Base-by-base conservation (phyloP, 2,888 invertebrate genomes). In the Eristalis pertinax region DNA sequence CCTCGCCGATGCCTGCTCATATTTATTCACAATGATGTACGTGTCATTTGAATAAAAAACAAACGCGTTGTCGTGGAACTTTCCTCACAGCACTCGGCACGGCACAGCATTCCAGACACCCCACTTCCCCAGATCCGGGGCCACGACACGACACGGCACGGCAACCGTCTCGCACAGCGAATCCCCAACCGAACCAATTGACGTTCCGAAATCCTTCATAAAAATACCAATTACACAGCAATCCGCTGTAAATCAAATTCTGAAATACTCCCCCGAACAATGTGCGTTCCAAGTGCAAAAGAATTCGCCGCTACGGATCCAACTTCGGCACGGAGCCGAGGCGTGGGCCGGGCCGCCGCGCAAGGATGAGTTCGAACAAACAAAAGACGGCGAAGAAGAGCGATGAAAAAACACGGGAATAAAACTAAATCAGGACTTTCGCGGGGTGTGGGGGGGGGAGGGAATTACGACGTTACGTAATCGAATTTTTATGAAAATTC, bases 181-280 rank as follows among this genome's bases (percentile, higher is more conserved):
- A 29, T 19, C 72, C 8, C 60, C 60, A 24, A 19, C 29, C 41
- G 41, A 76, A 76, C 76, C 68, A 76, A 76, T 78, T 41, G 70
- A 50, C 56, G 63, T 70, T 78, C 15, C 41, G 56, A 58, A 56
- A 70, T 78, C 78, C 64, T 78, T 64, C 58, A 70, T 78, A 78
- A 78, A 78, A 78, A 70, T 78, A 56, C 70, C 78, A 78, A 78
- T 78, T 78, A 78, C 78, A 65, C 41, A 64, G 56, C 78, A 78
- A 72, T 72, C 58, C 41, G 29, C 15, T 78, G 78, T 78, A 65
- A 78, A 78, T 78, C 78, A 78, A 78, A 78, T 78, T 70, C 58
- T 22, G 64, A 41, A 58, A 43, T 43, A 73, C 73, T 19, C 26
- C 19, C 26, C 43, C 64, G n/a, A 70, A 72, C 78, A 63, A 70